phyloP scores from a whole-genome alignment of 30 jellyfish, hydroid and myxozoan species.

The Turritopsis dohrnii region DNA sequence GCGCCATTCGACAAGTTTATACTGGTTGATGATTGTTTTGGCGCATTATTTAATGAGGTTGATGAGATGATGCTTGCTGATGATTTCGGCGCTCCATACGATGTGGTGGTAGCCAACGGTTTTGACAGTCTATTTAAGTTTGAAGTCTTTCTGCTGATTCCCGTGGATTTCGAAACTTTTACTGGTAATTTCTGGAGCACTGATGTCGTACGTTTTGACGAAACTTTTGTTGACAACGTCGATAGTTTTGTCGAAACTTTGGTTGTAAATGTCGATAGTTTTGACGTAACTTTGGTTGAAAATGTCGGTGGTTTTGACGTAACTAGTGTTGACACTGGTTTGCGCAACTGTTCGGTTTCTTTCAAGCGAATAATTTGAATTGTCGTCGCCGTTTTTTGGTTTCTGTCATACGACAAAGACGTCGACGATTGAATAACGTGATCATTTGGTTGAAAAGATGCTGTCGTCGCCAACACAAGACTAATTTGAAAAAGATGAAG shows the following conservation, averaged over 20 bases:
- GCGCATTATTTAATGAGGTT: too few relatives aligned
- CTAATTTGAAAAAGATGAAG: background rate
- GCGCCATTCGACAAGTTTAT: too few relatives aligned
- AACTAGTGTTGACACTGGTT: background rate
- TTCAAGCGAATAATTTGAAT: background rate
- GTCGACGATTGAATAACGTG: background rate
- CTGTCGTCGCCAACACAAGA: background rate
- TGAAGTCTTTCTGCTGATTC: background rate
- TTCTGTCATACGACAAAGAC: background rate
- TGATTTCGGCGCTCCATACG: too few relatives aligned
- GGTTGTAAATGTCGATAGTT: background rate
- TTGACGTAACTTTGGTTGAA: background rate
- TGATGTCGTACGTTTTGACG: background rate
- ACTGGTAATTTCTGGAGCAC: background rate
- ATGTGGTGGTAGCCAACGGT: background rate
- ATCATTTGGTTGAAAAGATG: background rate
- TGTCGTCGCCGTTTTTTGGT: background rate
- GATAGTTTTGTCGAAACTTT: too few relatives aligned
- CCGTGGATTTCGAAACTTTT: background rate
- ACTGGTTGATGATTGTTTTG: too few relatives aligned
- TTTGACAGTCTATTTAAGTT: background rate
- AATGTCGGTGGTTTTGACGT: background rate
- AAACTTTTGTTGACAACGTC: background rate
- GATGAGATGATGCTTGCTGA: too few relatives aligned
- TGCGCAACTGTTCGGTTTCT: background rate